Base-by-base conservation (phyloP, 2,113 vertebrate genomes). In the Crotalus tigris region DNA sequence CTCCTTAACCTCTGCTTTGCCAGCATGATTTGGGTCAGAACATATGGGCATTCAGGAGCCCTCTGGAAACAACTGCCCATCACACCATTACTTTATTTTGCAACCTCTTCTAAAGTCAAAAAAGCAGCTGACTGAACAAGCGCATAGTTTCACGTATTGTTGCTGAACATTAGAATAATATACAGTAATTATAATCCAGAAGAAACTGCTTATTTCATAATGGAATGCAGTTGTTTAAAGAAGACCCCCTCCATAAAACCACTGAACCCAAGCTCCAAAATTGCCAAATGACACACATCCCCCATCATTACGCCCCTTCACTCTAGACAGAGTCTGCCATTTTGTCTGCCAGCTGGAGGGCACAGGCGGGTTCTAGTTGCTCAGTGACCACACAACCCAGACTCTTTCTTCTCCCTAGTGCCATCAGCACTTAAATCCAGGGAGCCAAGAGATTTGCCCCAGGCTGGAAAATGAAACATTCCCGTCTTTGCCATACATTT, bases 401-500 rank as follows among this genome's bases (percentile, higher is more conserved):
- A 10, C 53, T 54, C 15, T 19, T n/a, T 39, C 2, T 81, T 58
- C 33, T 11, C 53, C 15, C 46, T 46, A 26, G 44, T 55, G n/a
- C 33, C 87, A 57, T 49, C 33, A 75, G 61, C 64, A 75, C 13
- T 39, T 81, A 53, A 88, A 57, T 53, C 33, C n/a, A 88, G 59
- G n/a, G 49, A 86, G 33, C 44, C n/a, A 3, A 44, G 19, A 26
- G 8, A 15, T 8, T 44, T 53, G 29, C 57, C 81, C 46, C 29
- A 53, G 39, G 64, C 17, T 69, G 69, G 55, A 87, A 26, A 96
- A 94, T 90, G 91, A 91, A 86, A 64, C 88, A 49, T 10, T 49
- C 92, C 93, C 55, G 9, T 59, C 90, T 55, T 87, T 92, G 49
- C 91, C 95, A 53, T 87, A 26, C 0, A 0, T 95, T 49, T 92